Evolutionary conservation across 1,140 invertebrate genomes (phyloP).

Genomic region (Plutomurus gul): DNA sequence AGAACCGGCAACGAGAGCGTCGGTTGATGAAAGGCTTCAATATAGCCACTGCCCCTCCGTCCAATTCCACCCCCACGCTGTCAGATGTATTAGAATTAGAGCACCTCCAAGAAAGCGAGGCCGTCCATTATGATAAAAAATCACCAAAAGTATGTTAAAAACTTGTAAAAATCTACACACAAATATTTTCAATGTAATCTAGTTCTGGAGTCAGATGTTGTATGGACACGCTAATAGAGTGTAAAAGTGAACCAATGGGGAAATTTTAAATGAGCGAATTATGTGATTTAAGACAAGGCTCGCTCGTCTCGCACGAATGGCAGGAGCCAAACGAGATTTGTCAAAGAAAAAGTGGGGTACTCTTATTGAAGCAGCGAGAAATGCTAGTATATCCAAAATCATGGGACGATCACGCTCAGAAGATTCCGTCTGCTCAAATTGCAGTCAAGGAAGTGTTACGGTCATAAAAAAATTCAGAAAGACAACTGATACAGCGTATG

Average conservation of each 20-base stretch:
- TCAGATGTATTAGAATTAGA: constrained; percentile 50
- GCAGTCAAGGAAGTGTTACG: constrained; percentile 57
- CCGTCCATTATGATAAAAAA: constrained; percentile 50
- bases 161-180: not conserved
- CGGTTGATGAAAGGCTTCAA: constrained; percentile 94
- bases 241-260: too few relatives aligned
- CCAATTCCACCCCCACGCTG: constrained; percentile 57
- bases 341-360: constrained; percentile 75
- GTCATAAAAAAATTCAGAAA: constrained; percentile 40
- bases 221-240: too few relatives aligned
- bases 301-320: constrained; percentile 56
- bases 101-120: constrained; percentile 41
- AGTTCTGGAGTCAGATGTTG: not conserved
- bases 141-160: constrained; percentile 47
- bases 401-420: constrained; percentile 76
- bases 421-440: constrained; percentile 78
- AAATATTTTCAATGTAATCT: not conserved
- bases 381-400: constrained; percentile 71
- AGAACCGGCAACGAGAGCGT: constrained; percentile 88
- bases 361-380: constrained; percentile 80
- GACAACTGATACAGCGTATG: constrained; percentile 43
- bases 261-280: too few relatives aligned
- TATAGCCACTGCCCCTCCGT: constrained; percentile 70
- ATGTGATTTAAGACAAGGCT: constrained; percentile 57
- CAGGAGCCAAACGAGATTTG: constrained; percentile 57